Evolutionary conservation across 2,888 invertebrate genomes (phyloP), one percentile per base, ranked within the genome.

Genomic region (Drosophila paranaensis): DNA sequence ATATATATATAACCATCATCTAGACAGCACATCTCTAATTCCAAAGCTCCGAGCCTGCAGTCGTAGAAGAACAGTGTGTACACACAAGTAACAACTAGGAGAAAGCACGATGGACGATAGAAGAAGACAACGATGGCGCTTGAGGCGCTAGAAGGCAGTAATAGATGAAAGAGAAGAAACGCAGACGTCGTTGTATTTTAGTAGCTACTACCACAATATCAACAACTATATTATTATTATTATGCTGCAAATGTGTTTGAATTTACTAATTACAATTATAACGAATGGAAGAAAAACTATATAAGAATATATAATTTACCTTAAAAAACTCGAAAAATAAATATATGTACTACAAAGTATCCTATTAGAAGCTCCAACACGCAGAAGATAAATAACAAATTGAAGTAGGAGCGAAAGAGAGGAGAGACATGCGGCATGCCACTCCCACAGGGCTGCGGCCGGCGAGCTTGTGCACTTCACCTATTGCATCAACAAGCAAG

Each of bases 211-310:
- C 77, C 63, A 70, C 78, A 84, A 75, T 71, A 71, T 55, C 71
- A 77, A 79, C 68, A 77, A 66, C 76, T 74, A 77, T 53, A 65
- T 65, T 74, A 78, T 81, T 80, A 84, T 71, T 74, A 87, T 84
- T 70, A 82, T 85, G 88, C 84, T 84, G 86, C 86, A 76, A 79
- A 82, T 81, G 88, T 87, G 87, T 87, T 87, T 87, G 84, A 87
- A 87, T 87, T 87, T 87, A 87, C 84, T 89, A 89, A 88, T 83
- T 85, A 88, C 83, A 78, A 86, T 82, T 88, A 84, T 82, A 88
- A 88, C 79, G 65, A 83, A 82, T 74, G 83, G 65, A 78, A 68
- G 72, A 58, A 77, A 76, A 79, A 60, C 79, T 77, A 77, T 77
- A 77, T 77, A 77, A 78, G 74, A 77, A 78, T 77, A 77, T 77